A percentile compares a stretch with the other conserved stretches of the same genome.
Evolutionary conservation across 2,888 invertebrate species (phyloP).

Genomic region (Hydraecia micacea): DNA sequence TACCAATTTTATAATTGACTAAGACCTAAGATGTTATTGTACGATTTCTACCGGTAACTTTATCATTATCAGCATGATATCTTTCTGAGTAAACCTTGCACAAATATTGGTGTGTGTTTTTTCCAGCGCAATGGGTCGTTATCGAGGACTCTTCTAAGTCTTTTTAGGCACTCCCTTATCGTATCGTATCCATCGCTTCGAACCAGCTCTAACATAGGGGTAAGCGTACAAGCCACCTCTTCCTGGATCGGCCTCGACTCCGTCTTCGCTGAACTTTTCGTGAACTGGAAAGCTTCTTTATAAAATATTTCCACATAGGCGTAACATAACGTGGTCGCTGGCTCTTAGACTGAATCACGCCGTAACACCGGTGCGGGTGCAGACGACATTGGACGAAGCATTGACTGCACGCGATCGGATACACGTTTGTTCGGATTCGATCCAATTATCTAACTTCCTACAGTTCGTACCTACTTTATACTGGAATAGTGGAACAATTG

Average conservation of each 20-base stretch:
- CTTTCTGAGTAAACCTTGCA: neutral
- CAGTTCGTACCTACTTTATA: constrained; percentile 27
- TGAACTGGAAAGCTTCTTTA: neutral
- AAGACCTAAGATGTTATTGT: neutral
- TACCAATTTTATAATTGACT: neutral
- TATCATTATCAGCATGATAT: constrained; percentile 2
- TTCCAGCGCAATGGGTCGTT: neutral
- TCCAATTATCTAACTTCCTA: constrained; percentile 63
- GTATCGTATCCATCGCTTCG: neutral
- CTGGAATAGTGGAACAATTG: constrained; percentile 33
- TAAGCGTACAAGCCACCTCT: neutral
- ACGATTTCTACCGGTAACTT: neutral
- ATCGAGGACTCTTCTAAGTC: neutral
- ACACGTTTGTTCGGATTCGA: constrained; percentile 45
- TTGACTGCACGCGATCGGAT: constrained; percentile 59
- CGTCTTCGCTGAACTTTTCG: neutral
- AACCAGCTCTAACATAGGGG: neutral
- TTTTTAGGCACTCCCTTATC: neutral
- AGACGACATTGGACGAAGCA: constrained; percentile 57
- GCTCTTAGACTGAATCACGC: constrained; percentile 31
- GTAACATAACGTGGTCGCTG: neutral
- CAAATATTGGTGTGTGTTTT: neutral
- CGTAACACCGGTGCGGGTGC: constrained; percentile 15
- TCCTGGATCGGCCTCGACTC: too few relatives aligned
- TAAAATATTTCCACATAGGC: neutral